These are phyloP conservation scores for Nephila pilipes DNA, from an alignment of 1,140 invertebrate genomes.

Conservation along the genomic window DNA sequence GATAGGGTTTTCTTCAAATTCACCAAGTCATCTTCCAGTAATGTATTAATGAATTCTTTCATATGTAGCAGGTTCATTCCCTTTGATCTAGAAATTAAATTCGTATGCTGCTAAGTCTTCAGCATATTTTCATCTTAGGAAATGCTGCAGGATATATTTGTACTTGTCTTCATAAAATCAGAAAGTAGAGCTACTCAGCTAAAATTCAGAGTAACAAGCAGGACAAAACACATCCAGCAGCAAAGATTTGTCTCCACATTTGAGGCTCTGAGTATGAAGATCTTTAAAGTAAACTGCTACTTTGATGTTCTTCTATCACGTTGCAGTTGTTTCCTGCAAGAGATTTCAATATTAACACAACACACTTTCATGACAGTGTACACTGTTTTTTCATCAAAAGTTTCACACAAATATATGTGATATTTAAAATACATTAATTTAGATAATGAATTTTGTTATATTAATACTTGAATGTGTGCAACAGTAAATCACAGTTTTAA, in stretches of 20 bases:
- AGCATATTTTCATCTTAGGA: neutral
- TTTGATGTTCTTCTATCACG: neutral
- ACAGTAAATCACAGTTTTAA: no score
- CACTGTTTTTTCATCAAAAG: neutral
- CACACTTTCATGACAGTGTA: neutral
- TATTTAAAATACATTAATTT: no score
- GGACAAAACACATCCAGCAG: constrained; percentile 11
- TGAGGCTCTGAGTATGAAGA: neutral
- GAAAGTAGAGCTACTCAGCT: neutral
- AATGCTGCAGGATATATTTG: constrained; percentile 3
- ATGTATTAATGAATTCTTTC: neutral
- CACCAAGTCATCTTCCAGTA: neutral
- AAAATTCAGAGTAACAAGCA: neutral
- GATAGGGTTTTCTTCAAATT: neutral
- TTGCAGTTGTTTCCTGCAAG: neutral
- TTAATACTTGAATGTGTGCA: no score
- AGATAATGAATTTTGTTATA: no score
- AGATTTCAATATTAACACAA: neutral
- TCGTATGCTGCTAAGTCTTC: neutral
- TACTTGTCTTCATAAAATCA: neutral
- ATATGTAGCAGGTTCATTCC: neutral
- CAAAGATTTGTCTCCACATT: neutral
- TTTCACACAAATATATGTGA: neutral
- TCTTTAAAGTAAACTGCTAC: neutral
- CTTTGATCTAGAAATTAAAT: neutral